phyloP scores from a whole-genome alignment of 2,797 vertebrate genomes.

The Antrozous pallidus region DNA sequence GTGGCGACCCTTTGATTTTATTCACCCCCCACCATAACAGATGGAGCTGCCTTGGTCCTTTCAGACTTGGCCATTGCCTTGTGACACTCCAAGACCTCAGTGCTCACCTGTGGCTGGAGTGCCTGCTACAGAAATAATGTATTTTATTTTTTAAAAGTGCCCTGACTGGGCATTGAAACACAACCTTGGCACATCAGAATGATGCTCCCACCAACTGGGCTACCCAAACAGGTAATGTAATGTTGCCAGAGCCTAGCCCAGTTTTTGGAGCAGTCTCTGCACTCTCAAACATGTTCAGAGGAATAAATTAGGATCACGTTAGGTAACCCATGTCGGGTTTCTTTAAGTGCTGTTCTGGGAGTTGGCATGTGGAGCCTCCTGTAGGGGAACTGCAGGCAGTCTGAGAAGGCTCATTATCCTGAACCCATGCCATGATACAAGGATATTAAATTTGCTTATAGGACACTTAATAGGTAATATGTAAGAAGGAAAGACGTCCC shows the following conservation, averaged over 20 bases:
- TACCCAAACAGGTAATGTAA: too few relatives aligned
- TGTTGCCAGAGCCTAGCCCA: too few relatives aligned
- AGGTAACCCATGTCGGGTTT: background rate
- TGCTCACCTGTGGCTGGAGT: background rate
- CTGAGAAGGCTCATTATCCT: background rate
- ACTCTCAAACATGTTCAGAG: background rate
- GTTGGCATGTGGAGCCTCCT: background rate
- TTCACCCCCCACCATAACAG: background rate
- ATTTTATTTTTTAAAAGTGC: too few relatives aligned
- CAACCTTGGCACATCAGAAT: too few relatives aligned
- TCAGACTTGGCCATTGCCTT: background rate
- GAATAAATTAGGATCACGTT: background rate
- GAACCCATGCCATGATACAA: background rate
- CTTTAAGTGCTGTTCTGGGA: background rate
- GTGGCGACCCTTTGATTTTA: background rate
- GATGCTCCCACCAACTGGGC: too few relatives aligned
- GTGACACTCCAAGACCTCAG: background rate
- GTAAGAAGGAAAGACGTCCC: background rate
- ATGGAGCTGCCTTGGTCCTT: background rate
- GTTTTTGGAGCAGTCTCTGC: background rate
- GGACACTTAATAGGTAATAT: background rate
- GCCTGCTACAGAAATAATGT: background rate
- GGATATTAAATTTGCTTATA: background rate
- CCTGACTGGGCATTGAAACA: too few relatives aligned
- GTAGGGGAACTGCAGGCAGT: background rate